Evolutionary conservation across 2,113 vertebrate species (phyloP).

Genomic region (Tapirus terrestris): DNA sequence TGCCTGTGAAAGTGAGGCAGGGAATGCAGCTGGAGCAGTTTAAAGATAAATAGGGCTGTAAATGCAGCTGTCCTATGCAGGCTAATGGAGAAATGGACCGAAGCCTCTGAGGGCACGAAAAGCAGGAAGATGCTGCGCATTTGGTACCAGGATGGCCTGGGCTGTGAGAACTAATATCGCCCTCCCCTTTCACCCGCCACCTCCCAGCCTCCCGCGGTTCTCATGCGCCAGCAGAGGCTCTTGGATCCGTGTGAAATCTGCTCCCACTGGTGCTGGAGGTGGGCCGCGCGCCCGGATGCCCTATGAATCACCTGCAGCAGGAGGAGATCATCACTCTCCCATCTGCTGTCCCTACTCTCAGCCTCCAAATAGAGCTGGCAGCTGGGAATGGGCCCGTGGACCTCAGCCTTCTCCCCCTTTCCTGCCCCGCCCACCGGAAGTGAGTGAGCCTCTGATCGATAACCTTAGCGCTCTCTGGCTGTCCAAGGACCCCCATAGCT

Average conservation of each 20-base stretch:
- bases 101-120: background rate
- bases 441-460: background rate
- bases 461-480: background rate
- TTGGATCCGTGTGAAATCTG: background rate
- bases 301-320: slow-evolving; percentile 70
- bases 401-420: background rate
- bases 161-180: background rate
- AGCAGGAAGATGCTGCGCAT: background rate
- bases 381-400: background rate
- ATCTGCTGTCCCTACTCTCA: slow-evolving; percentile 42
- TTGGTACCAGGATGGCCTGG: background rate
- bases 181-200: background rate
- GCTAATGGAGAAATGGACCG: background rate
- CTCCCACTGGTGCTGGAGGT: slow-evolving; percentile 2
- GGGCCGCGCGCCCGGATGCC: background rate
- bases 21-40: background rate
- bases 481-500: background rate
- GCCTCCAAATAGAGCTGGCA: background rate
- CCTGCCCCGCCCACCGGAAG: fast-evolving
- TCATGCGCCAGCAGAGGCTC: background rate
- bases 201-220: background rate
- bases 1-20: background rate
- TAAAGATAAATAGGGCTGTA: background rate
- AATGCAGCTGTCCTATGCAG: background rate
- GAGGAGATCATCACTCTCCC: background rate